Base-by-base conservation (phyloP, 2,888 invertebrate species). In the Drosophila hawaiiensis region DNA sequence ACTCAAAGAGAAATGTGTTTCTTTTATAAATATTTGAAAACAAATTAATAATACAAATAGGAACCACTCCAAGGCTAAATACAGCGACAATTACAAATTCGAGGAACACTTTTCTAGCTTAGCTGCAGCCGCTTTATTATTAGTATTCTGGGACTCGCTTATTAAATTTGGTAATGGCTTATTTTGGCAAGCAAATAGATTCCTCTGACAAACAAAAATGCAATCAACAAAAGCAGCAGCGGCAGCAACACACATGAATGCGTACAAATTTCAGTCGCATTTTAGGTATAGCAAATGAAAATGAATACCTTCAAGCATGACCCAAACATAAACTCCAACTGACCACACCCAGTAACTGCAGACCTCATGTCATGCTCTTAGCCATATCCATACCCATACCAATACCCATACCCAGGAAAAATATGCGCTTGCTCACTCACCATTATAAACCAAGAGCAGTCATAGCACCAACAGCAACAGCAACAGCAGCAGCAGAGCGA, bases 291-390 rank as follows among this genome's bases (percentile, higher is more conserved):
- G 54, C 58, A 73, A 73, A 83, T 78, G 73, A 76, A 90, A 88
- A 85, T 79, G 84, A 81, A 79, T 88, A 84, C 87, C 80, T 87
- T 82, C 67, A 76, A 70, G 82, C 60, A 68, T 89, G 87, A 90
- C 89, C 91, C 84, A 72, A 71, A 78, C 84, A 90, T 90, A 90
- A 85, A 89, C 84, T 86, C 68, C 73, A 74, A 52, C 58, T 55
- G 70, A 67, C 76, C 68, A 77, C 76, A 68, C 72, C 78, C 68
- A 55, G 61, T 43, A 62, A 63, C 56, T 69, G 50, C 62, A 78
- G 12, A 50, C 16, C 39, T 33, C 52, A 47, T 47, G 47, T 47
- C 25, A 47, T 47, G 28, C 47, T 25, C 25, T 19, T 47, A 47
- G 22, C 47, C 25, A 47, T 47, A 28, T 16, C 16, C 43, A 22